phyloP scores from a whole-genome alignment of 2,113 vertebrate genomes.

The Pampusana beccarii region DNA sequence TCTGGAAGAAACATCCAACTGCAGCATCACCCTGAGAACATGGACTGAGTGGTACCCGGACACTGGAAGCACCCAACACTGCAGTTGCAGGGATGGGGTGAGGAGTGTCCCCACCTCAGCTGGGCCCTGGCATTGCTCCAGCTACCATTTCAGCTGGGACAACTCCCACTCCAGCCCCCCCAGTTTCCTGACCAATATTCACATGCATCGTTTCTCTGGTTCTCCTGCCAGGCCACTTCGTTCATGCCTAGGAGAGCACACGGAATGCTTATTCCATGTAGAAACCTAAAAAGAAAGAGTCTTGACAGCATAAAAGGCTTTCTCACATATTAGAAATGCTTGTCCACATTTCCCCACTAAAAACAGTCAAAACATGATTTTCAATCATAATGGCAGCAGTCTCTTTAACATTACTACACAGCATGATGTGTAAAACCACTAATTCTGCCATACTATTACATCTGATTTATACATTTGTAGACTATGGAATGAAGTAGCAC shows the following conservation, averaged over 20 bases:
- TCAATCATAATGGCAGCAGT: background rate
- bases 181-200: slow-evolving; percentile 71
- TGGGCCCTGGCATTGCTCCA: slow-evolving; percentile 53
- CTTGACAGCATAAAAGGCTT: background rate
- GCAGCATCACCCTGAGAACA: slow-evolving; percentile 74
- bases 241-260: slow-evolving; percentile 80
- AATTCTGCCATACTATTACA: background rate
- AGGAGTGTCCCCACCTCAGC: slow-evolving; percentile 54
- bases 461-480: background rate
- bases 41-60: slow-evolving; percentile 70
- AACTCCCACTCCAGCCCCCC: slow-evolving; percentile 55
- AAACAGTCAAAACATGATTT: background rate
- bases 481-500: background rate
- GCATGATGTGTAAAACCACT: background rate
- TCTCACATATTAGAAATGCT: background rate
- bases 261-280: slow-evolving; percentile 78
- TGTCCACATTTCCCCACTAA: background rate
- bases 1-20: slow-evolving; percentile 79
- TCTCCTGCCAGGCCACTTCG: slow-evolving; percentile 85
- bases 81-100: background rate
- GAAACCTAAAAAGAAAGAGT: slow-evolving; percentile 63
- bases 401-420: slow-evolving; percentile 12
- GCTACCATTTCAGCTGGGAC: slow-evolving; percentile 21
- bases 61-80: background rate
- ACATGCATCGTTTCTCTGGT: slow-evolving; percentile 75